Conservation (phyloP, 1,140 invertebrate species). For the Orius insidiosus region DNA sequence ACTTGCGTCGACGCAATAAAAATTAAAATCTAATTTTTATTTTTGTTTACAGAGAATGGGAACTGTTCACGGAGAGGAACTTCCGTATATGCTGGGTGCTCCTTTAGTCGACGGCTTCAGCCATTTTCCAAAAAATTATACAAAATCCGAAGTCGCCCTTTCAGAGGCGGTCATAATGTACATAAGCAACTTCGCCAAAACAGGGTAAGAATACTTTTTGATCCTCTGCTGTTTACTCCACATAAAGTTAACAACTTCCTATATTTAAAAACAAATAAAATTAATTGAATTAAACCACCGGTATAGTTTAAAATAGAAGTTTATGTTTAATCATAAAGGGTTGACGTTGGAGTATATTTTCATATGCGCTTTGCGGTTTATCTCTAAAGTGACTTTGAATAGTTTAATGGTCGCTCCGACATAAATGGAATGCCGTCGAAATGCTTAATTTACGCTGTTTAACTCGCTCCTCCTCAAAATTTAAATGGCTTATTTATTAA, state of each 20-base stretch:
- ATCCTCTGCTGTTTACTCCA: slow-evolving; percentile 3
- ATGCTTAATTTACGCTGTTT: no score
- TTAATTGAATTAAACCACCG: no score
- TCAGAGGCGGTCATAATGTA: slow-evolving; percentile 73
- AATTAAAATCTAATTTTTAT: not conserved
- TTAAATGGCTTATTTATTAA: no score
- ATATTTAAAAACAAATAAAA: not conserved
- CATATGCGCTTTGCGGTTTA: no score
- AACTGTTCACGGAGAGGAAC: slow-evolving; percentile 74
- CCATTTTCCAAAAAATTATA: slow-evolving; percentile 66
- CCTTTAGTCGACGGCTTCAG: slow-evolving; percentile 54
- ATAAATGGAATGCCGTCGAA: no score
- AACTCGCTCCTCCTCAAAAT: no score
- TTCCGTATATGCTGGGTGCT: slow-evolving; percentile 77
- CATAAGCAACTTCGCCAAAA: slow-evolving; percentile 77
- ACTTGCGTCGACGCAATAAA: not conserved
- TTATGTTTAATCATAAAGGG: no score
- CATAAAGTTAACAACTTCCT: not conserved
- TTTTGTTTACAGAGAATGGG: slow-evolving; percentile 45
- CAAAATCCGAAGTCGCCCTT: slow-evolving; percentile 58
- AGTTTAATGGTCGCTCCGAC: no score
- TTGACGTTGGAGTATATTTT: no score
- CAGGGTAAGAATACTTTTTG: slow-evolving; percentile 47
- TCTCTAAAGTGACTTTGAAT: no score
- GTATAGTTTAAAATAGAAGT: no score